A percentile compares a stretch with the other conserved stretches of the same genome.
These are phyloP conservation scores for Latrodectus elegans DNA, from an alignment of 2,888 invertebrate species.

Conservation along the genomic window DNA sequence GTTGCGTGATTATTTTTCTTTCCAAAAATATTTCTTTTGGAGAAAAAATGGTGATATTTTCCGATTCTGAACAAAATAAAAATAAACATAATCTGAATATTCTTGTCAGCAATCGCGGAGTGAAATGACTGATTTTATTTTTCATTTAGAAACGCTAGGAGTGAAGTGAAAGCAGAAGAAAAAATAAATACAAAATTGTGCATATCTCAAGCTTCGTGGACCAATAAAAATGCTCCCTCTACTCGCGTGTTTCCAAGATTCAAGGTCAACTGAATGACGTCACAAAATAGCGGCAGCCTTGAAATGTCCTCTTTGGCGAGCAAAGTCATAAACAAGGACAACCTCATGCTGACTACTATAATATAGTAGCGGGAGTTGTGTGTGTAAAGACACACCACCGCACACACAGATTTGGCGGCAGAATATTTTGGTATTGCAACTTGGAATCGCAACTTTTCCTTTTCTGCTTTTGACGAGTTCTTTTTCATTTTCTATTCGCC, in stretches of 20 bases:
- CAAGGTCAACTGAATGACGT: slow-evolving; percentile 66
- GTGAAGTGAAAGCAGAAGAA: slow-evolving; percentile 7
- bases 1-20: no score
- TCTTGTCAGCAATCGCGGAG: no score
- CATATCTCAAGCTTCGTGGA: slow-evolving; percentile 32
- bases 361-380: slow-evolving; percentile 23
- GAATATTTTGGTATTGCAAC: slow-evolving; percentile 4
- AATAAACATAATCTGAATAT: no score
- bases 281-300: slow-evolving; percentile 64
- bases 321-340: slow-evolving; percentile 69
- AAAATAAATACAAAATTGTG: neutral
- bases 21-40: no score
- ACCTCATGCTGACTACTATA: slow-evolving; percentile 24
- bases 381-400: neutral
- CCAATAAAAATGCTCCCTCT: slow-evolving; percentile 37
- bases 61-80: no score
- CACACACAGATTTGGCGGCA: slow-evolving; percentile 14
- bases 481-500: neutral
- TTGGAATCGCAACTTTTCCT: neutral
- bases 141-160: neutral
- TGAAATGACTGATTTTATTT: no score
- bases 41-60: no score
- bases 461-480: neutral
- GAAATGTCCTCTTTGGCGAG: slow-evolving; percentile 61
- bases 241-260: slow-evolving; percentile 39